Base-by-base conservation (phyloP, 1,140 invertebrate genomes). In the Atopsyche davidsoni region DNA sequence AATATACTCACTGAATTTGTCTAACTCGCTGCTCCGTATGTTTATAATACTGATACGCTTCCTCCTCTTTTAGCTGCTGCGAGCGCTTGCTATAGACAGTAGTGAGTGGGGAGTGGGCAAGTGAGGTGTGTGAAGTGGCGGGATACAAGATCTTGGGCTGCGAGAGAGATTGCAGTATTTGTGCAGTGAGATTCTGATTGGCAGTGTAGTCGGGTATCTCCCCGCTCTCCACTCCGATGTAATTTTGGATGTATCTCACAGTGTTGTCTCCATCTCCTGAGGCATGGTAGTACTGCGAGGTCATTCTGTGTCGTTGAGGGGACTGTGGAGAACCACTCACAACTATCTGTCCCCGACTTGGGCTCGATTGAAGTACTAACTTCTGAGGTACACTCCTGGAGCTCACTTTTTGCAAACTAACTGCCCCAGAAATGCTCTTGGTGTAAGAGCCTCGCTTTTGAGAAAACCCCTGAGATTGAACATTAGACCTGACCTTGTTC, bases 111-210 rank as follows among this genome's bases (percentile, higher is more conserved):
- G 4, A 13, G 35, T 48, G 6, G 32, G 10, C 17, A 22, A 17
- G 2, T 24, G 46, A n/a, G 43, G 35, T 2, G 6, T 45, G 43
- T 11, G 28, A 38, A 17, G 32, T 19, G n/a, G 36, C 23, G 14
- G 50, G 31, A 14, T 39, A 31, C 10, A 39, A 23, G 14, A 69
- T 44, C 46, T 74, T 72, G 1, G 70, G 68, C 48, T 72, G 67
- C 23, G 68, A 67, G 17, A 74, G 51, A 10, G 70, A 72, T 36
- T 74, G 69, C 38, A 74, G 53, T 51, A 74, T 74, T 59, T 74
- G 69, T 22, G 69, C 72, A 39, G 72, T 74, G 9, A 72, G 56
- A 46, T 71, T 67, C 46, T 72, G 69, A 59, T 72, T 72, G 7
- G 68, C 67, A 3, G 66, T 13, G 64, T 62, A 32, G 64, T 64